Percentiles rank a stretch among this genome's conserved stretches.
These are phyloP conservation scores for Hirtodrosophila confusa DNA, from an alignment of 2,888 invertebrate genomes.

Conservation along the genomic window DNA sequence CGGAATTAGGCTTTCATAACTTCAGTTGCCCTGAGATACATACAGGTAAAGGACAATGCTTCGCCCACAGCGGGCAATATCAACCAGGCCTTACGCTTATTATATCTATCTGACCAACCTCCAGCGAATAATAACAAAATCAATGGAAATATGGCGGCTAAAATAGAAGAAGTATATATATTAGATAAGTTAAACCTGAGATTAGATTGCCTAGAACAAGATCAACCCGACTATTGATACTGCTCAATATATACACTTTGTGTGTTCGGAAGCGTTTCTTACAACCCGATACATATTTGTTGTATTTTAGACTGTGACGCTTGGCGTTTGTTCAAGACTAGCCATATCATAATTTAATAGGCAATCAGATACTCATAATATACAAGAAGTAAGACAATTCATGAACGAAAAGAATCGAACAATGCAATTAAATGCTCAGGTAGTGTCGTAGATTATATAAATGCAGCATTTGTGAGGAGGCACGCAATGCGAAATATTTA, in stretches of 20 bases:
- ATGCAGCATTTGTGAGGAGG: background rate
- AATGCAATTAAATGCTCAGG: slow-evolving; percentile 52
- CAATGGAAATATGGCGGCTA: slow-evolving; percentile 83
- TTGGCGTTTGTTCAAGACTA: slow-evolving; percentile 36
- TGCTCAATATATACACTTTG: no score
- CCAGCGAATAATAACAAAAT: slow-evolving; percentile 84
- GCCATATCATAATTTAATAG: slow-evolving; percentile 27
- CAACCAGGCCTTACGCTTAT: slow-evolving; percentile 83
- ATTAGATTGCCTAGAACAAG: no score
- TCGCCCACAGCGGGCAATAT: slow-evolving; percentile 83
- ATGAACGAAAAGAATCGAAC: slow-evolving; percentile 20
- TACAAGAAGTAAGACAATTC: slow-evolving; percentile 7
- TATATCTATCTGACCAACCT: slow-evolving; percentile 84
- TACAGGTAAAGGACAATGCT: slow-evolving; percentile 77
- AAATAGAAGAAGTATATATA: background rate
- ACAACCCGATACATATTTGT: no score
- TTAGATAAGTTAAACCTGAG: no score
- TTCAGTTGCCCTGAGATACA: slow-evolving; percentile 8
- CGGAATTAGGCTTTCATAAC: no score
- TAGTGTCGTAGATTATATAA: no score
- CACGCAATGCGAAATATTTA: slow-evolving; percentile 8
- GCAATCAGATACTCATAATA: slow-evolving; percentile 17
- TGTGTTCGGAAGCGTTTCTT: no score
- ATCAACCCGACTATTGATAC: no score
- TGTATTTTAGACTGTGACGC: slow-evolving; percentile 21